A percentile compares a stretch with the other conserved stretches of the same genome.
Conservation (phyloP, 2,888 invertebrate species). For the Hymenopus coronatus region DNA sequence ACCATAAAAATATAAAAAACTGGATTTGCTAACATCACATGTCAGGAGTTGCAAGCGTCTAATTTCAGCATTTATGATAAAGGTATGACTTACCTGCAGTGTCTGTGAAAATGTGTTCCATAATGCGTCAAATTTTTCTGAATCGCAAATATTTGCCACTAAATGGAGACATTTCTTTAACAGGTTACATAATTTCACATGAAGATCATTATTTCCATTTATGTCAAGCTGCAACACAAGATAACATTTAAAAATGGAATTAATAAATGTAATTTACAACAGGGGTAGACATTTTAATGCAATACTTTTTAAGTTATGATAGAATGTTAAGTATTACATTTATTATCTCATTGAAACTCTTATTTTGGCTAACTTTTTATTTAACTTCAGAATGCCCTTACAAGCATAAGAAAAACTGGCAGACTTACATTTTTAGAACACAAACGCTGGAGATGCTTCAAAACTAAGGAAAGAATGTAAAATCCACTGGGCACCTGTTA, state of each 20-base stretch:
- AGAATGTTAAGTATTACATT: too few species aligned
- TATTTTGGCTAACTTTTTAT: too few species aligned
- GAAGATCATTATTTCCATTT: neutral
- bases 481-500: neutral
- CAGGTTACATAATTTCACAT: neutral
- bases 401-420: neutral
- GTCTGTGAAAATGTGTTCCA: neutral
- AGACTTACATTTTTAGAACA: neutral
- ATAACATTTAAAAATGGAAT: neutral
- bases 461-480: neutral
- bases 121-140: neutral
- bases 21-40: too few species aligned
- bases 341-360: too few species aligned
- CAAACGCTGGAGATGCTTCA: neutral
- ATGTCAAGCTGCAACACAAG: neutral
- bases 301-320: neutral
- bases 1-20: too few species aligned
- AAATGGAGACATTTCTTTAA: neutral
- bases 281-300: neutral
- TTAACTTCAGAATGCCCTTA: too few species aligned
- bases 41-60: too few species aligned
- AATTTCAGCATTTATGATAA: too few species aligned
- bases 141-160: neutral
- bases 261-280: neutral
- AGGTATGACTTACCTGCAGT: neutral